Evolutionary conservation across 2,888 invertebrate genomes (phyloP), one percentile per base, ranked within the genome.

Genomic region (Ectemnius continuus): DNA sequence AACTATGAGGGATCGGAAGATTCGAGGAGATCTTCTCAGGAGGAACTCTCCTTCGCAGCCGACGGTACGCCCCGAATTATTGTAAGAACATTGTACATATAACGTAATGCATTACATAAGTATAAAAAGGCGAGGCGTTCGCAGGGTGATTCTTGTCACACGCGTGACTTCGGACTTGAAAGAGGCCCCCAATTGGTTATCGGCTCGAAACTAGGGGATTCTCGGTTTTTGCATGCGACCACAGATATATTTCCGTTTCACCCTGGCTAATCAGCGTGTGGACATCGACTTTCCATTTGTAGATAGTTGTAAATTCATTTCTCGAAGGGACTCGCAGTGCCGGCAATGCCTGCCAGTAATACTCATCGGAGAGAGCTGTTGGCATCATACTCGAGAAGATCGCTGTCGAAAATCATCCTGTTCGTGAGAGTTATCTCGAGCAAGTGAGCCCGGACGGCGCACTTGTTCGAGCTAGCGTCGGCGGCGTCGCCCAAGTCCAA

Each of bases 11-110:
- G 68, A 72, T 61, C 78, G 63, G 71, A 73, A 59, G 26, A 28
- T 61, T 61, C 8, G 28, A 36, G 16, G 16, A 60, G 59, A 66
- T 28, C 23, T 52, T 16, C 65, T 52, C 36, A 36, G 1, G 36
- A 36, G 23, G 67, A 76, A 72, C 60, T 67, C 45, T 63, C 62
- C 71, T 68, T 75, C 74, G 74, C 45, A 74, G 70, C 73, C 79
- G 81, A 78, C 75, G 81, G 81, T 67, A 71, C 78, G 76, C 76
- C 62, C 62, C 70, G 67, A 77, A 76, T 81, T 81, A 84, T 80
- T 83, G 84, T 83, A 83, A 83, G 80, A 82, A 84, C 81, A 67
- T 82, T 86, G 86, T 86, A 86, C 76, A 86, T 86, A 86, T 77
- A 76, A 70, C 81, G 81, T 83, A 83, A 80, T 83, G 83, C 78